Evolutionary conservation across 2,113 vertebrate species (phyloP).

Genomic region (Sinocyclocheilus maitianheensis): DNA sequence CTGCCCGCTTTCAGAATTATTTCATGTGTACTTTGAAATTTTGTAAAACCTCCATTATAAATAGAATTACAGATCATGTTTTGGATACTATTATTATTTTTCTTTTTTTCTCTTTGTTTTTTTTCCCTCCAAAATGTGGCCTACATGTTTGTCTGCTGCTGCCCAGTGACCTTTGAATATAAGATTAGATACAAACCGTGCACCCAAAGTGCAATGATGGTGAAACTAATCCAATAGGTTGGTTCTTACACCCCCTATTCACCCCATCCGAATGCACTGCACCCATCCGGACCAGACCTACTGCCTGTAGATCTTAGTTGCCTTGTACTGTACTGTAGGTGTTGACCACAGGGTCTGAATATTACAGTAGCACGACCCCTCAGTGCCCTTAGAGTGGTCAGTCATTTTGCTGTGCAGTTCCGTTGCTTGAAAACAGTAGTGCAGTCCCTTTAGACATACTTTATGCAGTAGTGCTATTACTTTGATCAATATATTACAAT

Average conservation of each 20-base stretch:
- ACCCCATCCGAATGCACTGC: too few relatives aligned
- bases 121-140: conserved; percentile 27
- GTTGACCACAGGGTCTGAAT: conserved; percentile 40
- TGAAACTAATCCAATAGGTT: background rate
- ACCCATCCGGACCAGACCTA: conserved; percentile 38
- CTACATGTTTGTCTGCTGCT: conserved; percentile 23
- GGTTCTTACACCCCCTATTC: too few relatives aligned
- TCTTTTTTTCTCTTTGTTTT: background rate
- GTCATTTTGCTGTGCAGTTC: conserved; percentile 9
- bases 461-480: background rate
- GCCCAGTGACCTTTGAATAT: conserved; percentile 9
- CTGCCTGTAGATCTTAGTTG: conserved; percentile 57
- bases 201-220: conserved; percentile 30
- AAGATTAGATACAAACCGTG: conserved; percentile 16
- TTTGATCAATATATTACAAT: background rate
- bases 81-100: conserved; percentile 19
- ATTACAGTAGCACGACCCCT: conserved; percentile 45
- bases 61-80: conserved; percentile 23
- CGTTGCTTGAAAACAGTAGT: conserved; percentile 21
- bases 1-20: conserved; percentile 25
- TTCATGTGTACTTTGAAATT: conserved; percentile 33
- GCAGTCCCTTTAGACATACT: conserved; percentile 27
- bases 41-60: too few relatives aligned
- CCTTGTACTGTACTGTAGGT: conserved; percentile 53
- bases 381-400: conserved; percentile 1